Conservation (phyloP, 2,888 invertebrate species). For the Lathronympha strigana region DNA sequence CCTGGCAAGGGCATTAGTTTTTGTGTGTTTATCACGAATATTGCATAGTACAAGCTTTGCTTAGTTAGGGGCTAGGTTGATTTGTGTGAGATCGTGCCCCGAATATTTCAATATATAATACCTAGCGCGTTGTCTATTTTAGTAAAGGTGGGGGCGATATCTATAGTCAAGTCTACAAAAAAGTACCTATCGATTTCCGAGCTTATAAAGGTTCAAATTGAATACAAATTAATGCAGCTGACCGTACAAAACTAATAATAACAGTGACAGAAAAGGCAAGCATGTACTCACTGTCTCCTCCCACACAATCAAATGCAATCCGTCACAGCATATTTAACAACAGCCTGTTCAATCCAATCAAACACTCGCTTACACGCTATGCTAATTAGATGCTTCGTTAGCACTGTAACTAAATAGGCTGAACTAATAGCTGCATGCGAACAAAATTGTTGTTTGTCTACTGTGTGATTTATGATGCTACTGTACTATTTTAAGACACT, state of each 20-base stretch:
- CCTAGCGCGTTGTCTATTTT: no score
- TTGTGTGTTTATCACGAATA: no score
- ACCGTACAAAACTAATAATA: slow-evolving; percentile 8
- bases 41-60: no score
- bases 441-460: not conserved
- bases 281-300: slow-evolving; percentile 2
- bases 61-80: no score
- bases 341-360: not conserved
- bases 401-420: not conserved
- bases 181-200: not conserved
- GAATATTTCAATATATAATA: no score
- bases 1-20: no score
- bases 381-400: not conserved
- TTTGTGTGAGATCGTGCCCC: no score
- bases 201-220: no score
- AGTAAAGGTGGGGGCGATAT: no score
- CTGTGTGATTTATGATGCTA: not conserved
- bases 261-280: slow-evolving; percentile 1
- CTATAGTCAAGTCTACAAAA: no score
- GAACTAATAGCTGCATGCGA: not conserved
- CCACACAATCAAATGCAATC: slow-evolving; percentile 13
- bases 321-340: slow-evolving; percentile 7
- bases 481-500: no score
- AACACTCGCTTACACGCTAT: not conserved
- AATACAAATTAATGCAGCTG: not conserved